Percentiles rank a stretch among this genome's conserved stretches.
phyloP scores from a whole-genome alignment of 2,888 invertebrate genomes.

The Aethes cnicana region DNA sequence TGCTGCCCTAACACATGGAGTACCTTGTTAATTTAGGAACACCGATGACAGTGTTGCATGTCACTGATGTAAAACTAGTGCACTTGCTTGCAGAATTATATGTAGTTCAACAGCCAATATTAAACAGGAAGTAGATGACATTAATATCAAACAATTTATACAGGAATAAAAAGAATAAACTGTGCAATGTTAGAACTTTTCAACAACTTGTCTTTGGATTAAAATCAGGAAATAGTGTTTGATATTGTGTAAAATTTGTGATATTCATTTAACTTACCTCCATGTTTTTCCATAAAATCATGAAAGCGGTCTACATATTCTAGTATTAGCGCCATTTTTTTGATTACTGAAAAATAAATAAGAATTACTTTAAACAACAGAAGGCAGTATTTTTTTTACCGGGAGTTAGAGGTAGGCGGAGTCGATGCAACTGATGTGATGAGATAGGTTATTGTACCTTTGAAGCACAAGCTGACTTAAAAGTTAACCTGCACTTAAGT shows the following conservation, averaged over 20 bases:
- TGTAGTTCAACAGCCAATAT: too few species aligned
- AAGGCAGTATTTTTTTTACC: conserved; percentile 19
- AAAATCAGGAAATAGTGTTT: too few species aligned
- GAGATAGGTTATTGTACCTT: conserved; percentile 29
- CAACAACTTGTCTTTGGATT: too few species aligned
- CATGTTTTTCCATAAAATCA: conserved; percentile 90
- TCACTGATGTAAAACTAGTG: neutral
- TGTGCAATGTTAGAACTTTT: too few species aligned
- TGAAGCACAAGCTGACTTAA: conserved; percentile 22
- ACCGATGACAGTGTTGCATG: conserved; percentile 8
- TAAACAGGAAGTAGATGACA: too few species aligned
- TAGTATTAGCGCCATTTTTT: conserved; percentile 90
- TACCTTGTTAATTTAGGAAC: conserved; percentile 24
- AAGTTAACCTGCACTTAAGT: neutral
- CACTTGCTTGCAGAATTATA: too few species aligned
- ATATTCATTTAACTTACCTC: conserved; percentile 84
- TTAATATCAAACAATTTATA: too few species aligned
- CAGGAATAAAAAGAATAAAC: too few species aligned
- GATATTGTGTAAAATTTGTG: neutral
- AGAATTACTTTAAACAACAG: conserved; percentile 32
- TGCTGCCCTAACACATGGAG: conserved; percentile 7
- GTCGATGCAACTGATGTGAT: conserved; percentile 17
- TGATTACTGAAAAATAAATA: conserved; percentile 72
- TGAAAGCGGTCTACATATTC: conserved; percentile 90
- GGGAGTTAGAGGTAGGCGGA: conserved; percentile 20